These are phyloP conservation scores for Drosophila borborema DNA, from an alignment of 2,888 invertebrate genomes.

Conservation along the genomic window DNA sequence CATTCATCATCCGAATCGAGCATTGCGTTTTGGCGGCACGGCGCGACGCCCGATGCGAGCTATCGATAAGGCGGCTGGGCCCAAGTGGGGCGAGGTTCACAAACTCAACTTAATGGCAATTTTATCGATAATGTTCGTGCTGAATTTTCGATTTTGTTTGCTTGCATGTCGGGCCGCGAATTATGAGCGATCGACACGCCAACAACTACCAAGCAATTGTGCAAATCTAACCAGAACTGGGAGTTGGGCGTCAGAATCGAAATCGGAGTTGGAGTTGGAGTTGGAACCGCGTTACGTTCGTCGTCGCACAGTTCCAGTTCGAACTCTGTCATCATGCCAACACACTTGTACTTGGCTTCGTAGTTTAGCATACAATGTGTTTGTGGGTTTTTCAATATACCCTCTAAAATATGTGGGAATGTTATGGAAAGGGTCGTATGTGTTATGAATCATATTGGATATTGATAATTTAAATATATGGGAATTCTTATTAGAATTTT, in stretches of 20 bases:
- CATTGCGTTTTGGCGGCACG: slow-evolving; percentile 65
- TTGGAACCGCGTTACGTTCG: slow-evolving; percentile 15
- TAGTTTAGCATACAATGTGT: slow-evolving; percentile 79
- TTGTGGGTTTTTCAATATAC: slow-evolving; percentile 67
- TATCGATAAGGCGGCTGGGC: slow-evolving; percentile 77
- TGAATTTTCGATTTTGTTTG: slow-evolving; percentile 81
- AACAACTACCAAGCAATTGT: slow-evolving; percentile 71
- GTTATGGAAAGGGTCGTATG: not conserved
- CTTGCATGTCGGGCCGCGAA: slow-evolving; percentile 73
- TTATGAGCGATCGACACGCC: slow-evolving; percentile 81
- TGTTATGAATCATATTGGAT: no score
- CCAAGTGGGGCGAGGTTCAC: slow-evolving; percentile 39
- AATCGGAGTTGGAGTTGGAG: slow-evolving; percentile 21
- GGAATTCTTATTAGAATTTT: not conserved
- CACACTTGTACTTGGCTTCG: slow-evolving; percentile 55
- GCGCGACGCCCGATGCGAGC: slow-evolving; percentile 65
- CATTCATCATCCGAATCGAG: slow-evolving; percentile 81
- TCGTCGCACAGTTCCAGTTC: slow-evolving; percentile 20
- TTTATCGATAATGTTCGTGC: slow-evolving; percentile 84
- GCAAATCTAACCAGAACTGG: slow-evolving; percentile 63
- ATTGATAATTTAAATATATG: not conserved
- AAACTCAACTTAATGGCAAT: slow-evolving; percentile 79
- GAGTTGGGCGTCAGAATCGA: slow-evolving; percentile 4
- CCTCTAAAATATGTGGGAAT: not conserved
- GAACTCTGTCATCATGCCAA: slow-evolving; percentile 29